Base-by-base conservation (phyloP, 2,888 invertebrate genomes). In the Erebia ligea region DNA sequence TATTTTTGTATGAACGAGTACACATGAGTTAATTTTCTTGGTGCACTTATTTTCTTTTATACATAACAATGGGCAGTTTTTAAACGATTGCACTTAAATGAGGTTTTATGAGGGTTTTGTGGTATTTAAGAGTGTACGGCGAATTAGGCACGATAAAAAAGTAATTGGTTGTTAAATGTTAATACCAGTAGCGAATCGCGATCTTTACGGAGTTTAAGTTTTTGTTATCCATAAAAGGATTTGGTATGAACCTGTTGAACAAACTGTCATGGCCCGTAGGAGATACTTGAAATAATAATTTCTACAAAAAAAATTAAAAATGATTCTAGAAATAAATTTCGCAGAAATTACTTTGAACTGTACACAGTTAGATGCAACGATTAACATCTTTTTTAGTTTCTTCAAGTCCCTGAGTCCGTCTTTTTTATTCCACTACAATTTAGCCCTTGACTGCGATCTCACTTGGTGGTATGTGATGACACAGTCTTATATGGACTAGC, bases 31-130 rank as follows among this genome's bases (percentile, higher is more conserved):
- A 83, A 83, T 82, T 85, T 85, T 81, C 82, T 86, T 71, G 87
- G 89, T 84, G 87, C 84, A 81, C 84, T 86, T 84, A 90, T 87
- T 90, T 90, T 85, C 82, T 86, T 75, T 74, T 66, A 45, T 11
- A 21, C 21, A 48, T 54, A 76, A 90, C 89, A 92, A 91, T 67
- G 21, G 59, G 86, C 83, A 80, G 78, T 85, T 85, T 84, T 83
- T 85, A 81, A 81, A 72, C 77, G 83, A 85, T 81, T 86, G 81
- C 77, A 73, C 79, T 73, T 68, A 76, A 81, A 86, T 85, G 83
- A 62, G 62, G 45, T 45, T 48, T 62, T 62, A 45, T 45, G 21
- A 19, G 62, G 79, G 82, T 82, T 82, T 82, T 78, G 79, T 48
- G 61, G 52, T 57, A 34, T 66, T 61, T 50, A 61, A 57, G 34